Base-by-base conservation (phyloP, 2,113 vertebrate genomes). In the Bujurquina vittata region DNA sequence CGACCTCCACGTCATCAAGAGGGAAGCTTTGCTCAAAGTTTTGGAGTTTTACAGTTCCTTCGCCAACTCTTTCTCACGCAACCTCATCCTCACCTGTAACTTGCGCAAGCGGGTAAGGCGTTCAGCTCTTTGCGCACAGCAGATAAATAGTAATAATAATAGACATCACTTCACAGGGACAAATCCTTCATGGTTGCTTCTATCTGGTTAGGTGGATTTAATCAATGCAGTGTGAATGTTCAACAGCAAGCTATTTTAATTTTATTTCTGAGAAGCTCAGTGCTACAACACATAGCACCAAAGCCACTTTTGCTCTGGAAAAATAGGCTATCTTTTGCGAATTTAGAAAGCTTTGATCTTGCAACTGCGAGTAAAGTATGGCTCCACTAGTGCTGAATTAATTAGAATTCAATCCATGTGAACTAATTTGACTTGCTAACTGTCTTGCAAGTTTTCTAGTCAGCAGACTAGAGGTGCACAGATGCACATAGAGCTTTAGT, bases 31-130 rank as follows among this genome's bases (percentile, higher is more conserved):
- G 95, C 96, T 99, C 2, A 99, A 98, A 88, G 98, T 99, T 56
- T 81, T 99, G 92, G 97, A 99, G 89, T 99, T 99, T 11, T 99
- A 99, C 62, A 98, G 97, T 0, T 97, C 97, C 26, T 99, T 99
- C 86, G 98, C 98, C 67, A 98, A 97, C 94, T 99, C 98, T 0
- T 99, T 99, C 96, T 98, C 98, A 0, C 96, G 98, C 87, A 99
- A 99, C 88, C 98, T 99, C 85, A 96, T 98, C 0, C 97, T 99
- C 91, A 99, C 98, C 88, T 99, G 97, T 96, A 99, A 98, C 87
- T 93, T 99, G 78, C 97, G 98, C 90, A 99, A 99, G 87, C 79
- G 98, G 96, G 98, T 99, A 96, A 95, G 96, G 12, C 20, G 3
- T 33, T 37, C 43, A 43, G 33, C 10, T 60, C 18, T 59, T 22